These are phyloP conservation scores for Pachyseris speciosa DNA, from an alignment of 64 coral and sea anemone species.

Conservation along the genomic window DNA sequence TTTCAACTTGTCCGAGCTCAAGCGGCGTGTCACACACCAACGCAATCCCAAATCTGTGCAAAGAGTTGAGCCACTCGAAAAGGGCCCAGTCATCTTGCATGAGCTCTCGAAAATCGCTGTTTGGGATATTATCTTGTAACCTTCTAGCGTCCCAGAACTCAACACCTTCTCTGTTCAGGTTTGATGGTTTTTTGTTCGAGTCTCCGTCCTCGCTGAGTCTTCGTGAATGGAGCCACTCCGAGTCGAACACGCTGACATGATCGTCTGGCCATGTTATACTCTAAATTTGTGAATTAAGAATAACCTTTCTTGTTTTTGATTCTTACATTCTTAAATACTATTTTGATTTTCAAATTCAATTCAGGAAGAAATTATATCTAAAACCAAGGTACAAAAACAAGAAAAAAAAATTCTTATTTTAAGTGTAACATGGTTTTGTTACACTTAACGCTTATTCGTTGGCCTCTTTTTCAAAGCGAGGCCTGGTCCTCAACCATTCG, in stretches of 20 bases:
- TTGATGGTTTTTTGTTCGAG: not conserved
- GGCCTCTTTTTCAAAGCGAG: too few species aligned
- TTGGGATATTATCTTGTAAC: not conserved
- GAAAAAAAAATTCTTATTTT: too few species aligned
- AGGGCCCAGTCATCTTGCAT: constrained; percentile 18
- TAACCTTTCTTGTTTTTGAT: too few species aligned
- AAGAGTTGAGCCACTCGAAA: constrained; percentile 36
- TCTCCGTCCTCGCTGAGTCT: constrained; percentile 7
- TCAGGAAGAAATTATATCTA: too few species aligned
- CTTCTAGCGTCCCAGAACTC: not conserved
- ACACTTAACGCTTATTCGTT: too few species aligned
- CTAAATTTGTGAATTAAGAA: too few species aligned
- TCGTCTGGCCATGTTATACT: constrained; percentile 55
- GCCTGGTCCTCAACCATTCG: too few species aligned
- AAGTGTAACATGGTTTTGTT: too few species aligned
- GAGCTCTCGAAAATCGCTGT: constrained; percentile 21
- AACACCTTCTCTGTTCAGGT: not conserved
- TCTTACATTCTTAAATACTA: too few species aligned
- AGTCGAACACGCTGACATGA: constrained; percentile 37
- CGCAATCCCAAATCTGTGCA: constrained; percentile 28
- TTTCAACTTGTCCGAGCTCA: constrained; percentile 10
- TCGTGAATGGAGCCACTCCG: constrained; percentile 42
- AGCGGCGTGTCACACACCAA: not conserved
- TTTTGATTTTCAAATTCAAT: too few species aligned
- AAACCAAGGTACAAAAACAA: too few species aligned